Percentiles rank a stretch among this genome's conserved stretches.
These are phyloP conservation scores for Clunio marinus DNA, from an alignment of 2,888 invertebrate species.

Conservation along the genomic window DNA sequence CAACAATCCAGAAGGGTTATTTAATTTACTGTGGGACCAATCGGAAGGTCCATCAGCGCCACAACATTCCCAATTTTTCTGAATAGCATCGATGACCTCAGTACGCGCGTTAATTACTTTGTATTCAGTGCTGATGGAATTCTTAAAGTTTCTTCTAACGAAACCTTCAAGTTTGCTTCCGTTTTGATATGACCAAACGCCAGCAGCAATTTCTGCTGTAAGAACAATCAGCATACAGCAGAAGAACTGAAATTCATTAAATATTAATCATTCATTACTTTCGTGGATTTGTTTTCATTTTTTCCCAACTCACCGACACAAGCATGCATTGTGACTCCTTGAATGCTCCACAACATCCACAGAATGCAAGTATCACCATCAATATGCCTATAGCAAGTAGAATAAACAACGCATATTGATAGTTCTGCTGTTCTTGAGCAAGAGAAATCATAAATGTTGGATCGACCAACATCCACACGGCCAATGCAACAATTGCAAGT, in stretches of 20 bases:
- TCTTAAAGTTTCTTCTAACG: slow-evolving; percentile 59
- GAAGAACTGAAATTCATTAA: slow-evolving; percentile 63
- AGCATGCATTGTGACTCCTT: slow-evolving; percentile 75
- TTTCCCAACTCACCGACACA: slow-evolving; percentile 58
- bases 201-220: slow-evolving; percentile 72
- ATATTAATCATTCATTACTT: background rate
- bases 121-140: slow-evolving; percentile 63
- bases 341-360: slow-evolving; percentile 76
- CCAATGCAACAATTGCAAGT: slow-evolving; percentile 62
- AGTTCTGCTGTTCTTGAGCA: slow-evolving; percentile 60
- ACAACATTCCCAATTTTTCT: slow-evolving; percentile 67
- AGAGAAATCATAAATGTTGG: slow-evolving; percentile 68
- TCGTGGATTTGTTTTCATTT: background rate
- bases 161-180: slow-evolving; percentile 62
- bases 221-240: slow-evolving; percentile 70
- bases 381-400: slow-evolving; percentile 67
- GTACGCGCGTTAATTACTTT: slow-evolving; percentile 55
- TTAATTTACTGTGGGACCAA: slow-evolving; percentile 64
- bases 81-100: slow-evolving; percentile 64
- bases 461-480: slow-evolving; percentile 74
- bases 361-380: slow-evolving; percentile 69
- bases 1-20: slow-evolving; percentile 51
- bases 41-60: slow-evolving; percentile 68
- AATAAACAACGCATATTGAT: slow-evolving; percentile 66
- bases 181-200: slow-evolving; percentile 71